Base-by-base conservation (phyloP, 2,113 vertebrate species). In the Chamaea fasciata region DNA sequence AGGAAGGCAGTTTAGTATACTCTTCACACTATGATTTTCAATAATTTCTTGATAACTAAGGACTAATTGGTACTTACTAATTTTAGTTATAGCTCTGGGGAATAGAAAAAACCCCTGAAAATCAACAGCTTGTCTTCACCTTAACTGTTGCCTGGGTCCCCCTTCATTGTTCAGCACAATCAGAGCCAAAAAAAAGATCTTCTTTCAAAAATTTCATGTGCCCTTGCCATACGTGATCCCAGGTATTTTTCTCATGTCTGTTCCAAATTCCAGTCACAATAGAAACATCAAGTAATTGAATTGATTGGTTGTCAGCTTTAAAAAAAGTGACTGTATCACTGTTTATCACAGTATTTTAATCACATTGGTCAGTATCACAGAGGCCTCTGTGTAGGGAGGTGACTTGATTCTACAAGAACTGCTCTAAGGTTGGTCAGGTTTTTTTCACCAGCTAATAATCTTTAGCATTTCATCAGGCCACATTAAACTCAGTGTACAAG, bases 391-490 rank as follows among this genome's bases (percentile, higher is more conserved):
- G 21, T 6, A 59, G 33, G 24, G 35, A 90, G 28, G 50, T 90
- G 88, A 93, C 47, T 17, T 81, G 87, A 95, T 85, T 50, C 46
- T 80, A 28, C 52, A 95, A 64, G 68, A 96, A 75, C 50, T 74
- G 49, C 35, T 77, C 33, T 87, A 70, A 50, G 23, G 11, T 76
- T 73, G 44, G 42, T 42, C 70, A n/a, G 1, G 0, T 10, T 0
- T 16, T 50, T 91, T 83, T 59, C 44, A 62, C 33, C 39, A 86
- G 67, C 82, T 93, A 94, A 87, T 78, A 94, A 88, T 15, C 7
- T 87, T 93, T 84, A 94, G 69, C 80, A 89, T 96, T 97, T 96
- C 89, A 94, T 59, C 94, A 89, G 77, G 52, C 33, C 91, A 93
- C 89, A 84, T 89, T 96, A 95, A 89, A 92, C 47, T 67, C 86